Base-by-base conservation (phyloP, 2,888 invertebrate genomes). In the Himalopsyche anomala region DNA sequence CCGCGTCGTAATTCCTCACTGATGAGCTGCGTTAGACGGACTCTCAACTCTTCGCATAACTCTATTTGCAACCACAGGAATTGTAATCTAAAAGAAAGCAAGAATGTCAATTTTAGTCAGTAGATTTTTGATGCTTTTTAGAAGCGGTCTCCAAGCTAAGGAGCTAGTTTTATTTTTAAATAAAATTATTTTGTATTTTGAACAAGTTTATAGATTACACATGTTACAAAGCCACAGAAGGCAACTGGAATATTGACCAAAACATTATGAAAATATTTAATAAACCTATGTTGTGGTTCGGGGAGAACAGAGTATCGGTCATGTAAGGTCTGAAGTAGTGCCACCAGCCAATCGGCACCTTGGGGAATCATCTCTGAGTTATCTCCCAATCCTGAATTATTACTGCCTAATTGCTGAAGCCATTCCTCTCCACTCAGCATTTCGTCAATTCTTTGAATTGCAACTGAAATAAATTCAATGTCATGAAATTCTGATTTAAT, bases 21-120 rank as follows among this genome's bases (percentile, higher is more conserved):
- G 84, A 92, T 93, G 81, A 98, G 91, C 91, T 99, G 99, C 9
- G 97, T 94, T 81, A 99, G 93, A 81, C 99, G 95, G 17, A 98
- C 94, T 51, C 98, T 95, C 93, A 97, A 97, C 90, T 98, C 98
- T 90, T 99, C 99, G 85, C 99, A 94, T 80, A 99, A 91, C 90
- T 98, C 98, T 36, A 98, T 91, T 91, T 99, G 98, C 4, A 99
- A 92, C 88, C 97, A 96, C 40, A 98, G 92, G 92, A 99, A 99
- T 90, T 97, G 97, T 85, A 98, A 91, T 89, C 96, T 95, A 91
- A 15, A 89, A 62, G n/a, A 55, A n/a, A 17, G n/a, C 42, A 69
- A 5, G 0, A 45, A 40, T 19, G 17, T 74, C 45, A 19, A 83
- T 74, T 74, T 12, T 74, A 45, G 11, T 54, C 12, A 36, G n/a